Conservation (phyloP, 2,113 vertebrate genomes). For the Murina feae region DNA sequence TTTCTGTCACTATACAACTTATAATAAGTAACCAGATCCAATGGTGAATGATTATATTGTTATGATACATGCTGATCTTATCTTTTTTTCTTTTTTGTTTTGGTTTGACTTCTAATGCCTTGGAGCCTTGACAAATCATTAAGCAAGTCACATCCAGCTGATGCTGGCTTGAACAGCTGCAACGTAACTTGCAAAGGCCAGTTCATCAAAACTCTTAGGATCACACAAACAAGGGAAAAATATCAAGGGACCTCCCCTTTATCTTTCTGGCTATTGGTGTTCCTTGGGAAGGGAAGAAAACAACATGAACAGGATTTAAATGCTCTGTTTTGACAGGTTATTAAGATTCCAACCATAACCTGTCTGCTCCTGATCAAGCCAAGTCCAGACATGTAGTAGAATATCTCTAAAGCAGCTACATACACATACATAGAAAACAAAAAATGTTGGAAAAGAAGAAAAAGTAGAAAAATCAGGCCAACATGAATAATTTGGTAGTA, state of each 20-base stretch:
- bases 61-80: conserved; percentile 54
- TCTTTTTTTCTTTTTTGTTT: conserved; percentile 39
- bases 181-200: conserved; percentile 55
- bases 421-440: not conserved
- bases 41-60: conserved; percentile 47
- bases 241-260: conserved; percentile 34
- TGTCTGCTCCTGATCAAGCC: conserved; percentile 13
- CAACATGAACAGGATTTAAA: conserved; percentile 59
- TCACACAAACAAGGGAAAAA: conserved; percentile 55
- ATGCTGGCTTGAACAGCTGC: conserved; percentile 36
- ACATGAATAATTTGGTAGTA: conserved; percentile 36
- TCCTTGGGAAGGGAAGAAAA: conserved; percentile 46
- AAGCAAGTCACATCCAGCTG: conserved; percentile 49
- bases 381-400: not conserved
- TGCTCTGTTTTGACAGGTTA: conserved; percentile 59
- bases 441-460: conserved; percentile 33
- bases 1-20: conserved; percentile 46
- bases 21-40: conserved; percentile 52
- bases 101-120: conserved; percentile 55
- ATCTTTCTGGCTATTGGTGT: conserved; percentile 40
- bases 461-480: not conserved
- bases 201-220: conserved; percentile 60
- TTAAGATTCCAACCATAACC: conserved; percentile 55
- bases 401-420: conserved; percentile 3
- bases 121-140: conserved; percentile 57